Evolutionary conservation across 2,113 vertebrate species (phyloP).

Genomic region (Sapajus apella): DNA sequence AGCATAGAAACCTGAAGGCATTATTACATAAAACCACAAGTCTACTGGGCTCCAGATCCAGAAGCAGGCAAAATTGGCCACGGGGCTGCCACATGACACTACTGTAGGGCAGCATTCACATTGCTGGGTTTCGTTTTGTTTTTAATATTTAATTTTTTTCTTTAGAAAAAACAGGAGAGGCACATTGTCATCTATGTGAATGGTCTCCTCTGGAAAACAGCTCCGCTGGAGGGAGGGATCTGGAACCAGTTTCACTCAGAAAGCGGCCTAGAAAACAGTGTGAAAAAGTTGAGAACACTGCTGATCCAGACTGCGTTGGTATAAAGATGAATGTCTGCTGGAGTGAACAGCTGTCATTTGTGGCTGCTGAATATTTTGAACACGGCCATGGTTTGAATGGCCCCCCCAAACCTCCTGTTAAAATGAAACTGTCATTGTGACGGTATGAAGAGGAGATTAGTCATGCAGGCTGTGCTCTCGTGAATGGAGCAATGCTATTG

Average conservation of each 20-base stretch:
- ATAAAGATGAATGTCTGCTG: background rate
- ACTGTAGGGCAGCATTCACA: background rate
- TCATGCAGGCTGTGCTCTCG: too few relatives aligned
- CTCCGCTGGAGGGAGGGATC: background rate
- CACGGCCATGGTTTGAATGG: background rate
- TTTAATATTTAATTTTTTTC: too few relatives aligned
- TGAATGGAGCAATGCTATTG: too few relatives aligned
- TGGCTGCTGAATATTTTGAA: background rate
- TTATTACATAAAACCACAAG: background rate
- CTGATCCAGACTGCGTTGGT: background rate
- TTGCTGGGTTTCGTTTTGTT: too few relatives aligned
- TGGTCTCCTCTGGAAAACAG: background rate
- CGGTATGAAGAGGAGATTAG: too few relatives aligned
- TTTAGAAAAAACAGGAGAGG: too few relatives aligned
- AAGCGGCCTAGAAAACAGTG: background rate
- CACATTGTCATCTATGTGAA: background rate
- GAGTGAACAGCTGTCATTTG: background rate
- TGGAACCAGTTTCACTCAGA: background rate
- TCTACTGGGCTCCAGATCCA: background rate
- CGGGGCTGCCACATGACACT: background rate
- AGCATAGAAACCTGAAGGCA: background rate
- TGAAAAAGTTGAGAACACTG: background rate
- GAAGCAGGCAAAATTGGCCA: background rate
- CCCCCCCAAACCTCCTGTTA: too few relatives aligned
- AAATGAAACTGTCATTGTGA: too few relatives aligned